These are phyloP conservation scores for Centropristis striata DNA, from an alignment of 2,113 vertebrate genomes.

Conservation along the genomic window DNA sequence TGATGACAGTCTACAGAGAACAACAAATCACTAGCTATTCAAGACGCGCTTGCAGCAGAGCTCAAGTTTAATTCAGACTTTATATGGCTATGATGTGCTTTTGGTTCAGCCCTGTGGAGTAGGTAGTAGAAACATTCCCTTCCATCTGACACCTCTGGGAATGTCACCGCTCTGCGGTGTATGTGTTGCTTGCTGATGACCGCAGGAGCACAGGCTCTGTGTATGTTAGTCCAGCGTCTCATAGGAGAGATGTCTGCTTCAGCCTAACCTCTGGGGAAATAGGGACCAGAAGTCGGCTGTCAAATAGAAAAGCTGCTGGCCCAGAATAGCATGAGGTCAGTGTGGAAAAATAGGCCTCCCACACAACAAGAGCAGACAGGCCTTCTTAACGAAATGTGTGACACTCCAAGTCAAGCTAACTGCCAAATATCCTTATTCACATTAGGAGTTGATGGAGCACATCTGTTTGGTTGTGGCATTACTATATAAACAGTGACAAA, in stretches of 20 bases:
- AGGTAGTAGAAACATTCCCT: conserved; percentile 46
- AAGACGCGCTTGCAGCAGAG: conserved; percentile 14
- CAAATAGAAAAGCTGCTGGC: conserved; percentile 65
- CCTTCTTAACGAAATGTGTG: conserved; percentile 61
- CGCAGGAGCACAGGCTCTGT: conserved; percentile 55
- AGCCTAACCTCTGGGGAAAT: conserved; percentile 70
- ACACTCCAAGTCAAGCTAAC: conserved; percentile 47
- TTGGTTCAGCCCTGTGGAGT: conserved; percentile 45
- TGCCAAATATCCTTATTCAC: conserved; percentile 51
- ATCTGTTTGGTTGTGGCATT: conserved; percentile 40
- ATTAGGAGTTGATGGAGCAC: conserved; percentile 50
- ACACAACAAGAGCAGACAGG: conserved; percentile 62
- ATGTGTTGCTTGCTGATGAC: conserved; percentile 58
- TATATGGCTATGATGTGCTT: conserved; percentile 39
- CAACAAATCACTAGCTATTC: conserved; percentile 22
- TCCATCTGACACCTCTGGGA: conserved; percentile 69
- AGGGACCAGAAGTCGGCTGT: conserved; percentile 77
- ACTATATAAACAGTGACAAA: conserved; percentile 17
- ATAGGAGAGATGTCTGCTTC: conserved; percentile 66
- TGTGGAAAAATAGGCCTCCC: conserved; percentile 67
- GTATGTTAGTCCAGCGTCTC: conserved; percentile 56
- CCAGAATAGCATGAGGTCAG: conserved; percentile 70
- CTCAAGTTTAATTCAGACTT: conserved; percentile 39
- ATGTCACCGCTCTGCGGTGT: conserved; percentile 50
- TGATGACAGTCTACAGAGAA: conserved; percentile 19